Evolutionary conservation across 2,888 invertebrate genomes (phyloP), one percentile per base, ranked within the genome.

Genomic region (Limnephilus rhombicus): DNA sequence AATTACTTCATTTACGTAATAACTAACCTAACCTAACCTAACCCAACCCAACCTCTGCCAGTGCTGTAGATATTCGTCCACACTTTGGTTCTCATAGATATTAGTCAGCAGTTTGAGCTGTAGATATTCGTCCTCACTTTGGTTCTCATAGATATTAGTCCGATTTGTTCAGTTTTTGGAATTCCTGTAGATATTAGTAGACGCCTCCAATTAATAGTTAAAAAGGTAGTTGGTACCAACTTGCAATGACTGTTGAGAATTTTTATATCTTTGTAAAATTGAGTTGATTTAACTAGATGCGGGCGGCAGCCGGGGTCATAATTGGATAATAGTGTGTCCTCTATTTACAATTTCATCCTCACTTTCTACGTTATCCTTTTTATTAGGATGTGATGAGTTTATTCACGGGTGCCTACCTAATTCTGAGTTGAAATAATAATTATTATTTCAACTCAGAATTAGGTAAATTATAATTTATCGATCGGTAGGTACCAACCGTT

Each of bases 251-350:
- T 24, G n/a, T 91, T 24, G 41, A 89, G 88, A 89, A 89, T 80
- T 89, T 86, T 41, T 80, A 80, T 89, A 89, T 89, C 88, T 89
- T 80, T 80, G 80, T 89, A 89, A 89, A 89, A 80, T 89, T 89
- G 80, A 89, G 88, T 89, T 89, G 80, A 89, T 89, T 89, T 37
- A 53, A 37, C 37, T 89, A 11, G 80, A 89, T 89, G 88, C 88
- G 88, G 88, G 88, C 80, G 88, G 80, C 29, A 4, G 37, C 37
- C 31, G 37, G 29, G 37, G 45, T 87, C 37, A 13, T 89, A 89
- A 89, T 89, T 89, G 88, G 88, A 89, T 89, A 89, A 89, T 89
- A 29, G 88, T 29, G 80, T 89, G 41, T 89, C 88, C 88, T 89
- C 37, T 86, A 13, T 86, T 49, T 86, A 49, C n/a, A 29, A 68